Evolutionary conservation across 2,113 vertebrate genomes (phyloP), one percentile per base, ranked within the genome.

Genomic region (Syngnathus typhle): DNA sequence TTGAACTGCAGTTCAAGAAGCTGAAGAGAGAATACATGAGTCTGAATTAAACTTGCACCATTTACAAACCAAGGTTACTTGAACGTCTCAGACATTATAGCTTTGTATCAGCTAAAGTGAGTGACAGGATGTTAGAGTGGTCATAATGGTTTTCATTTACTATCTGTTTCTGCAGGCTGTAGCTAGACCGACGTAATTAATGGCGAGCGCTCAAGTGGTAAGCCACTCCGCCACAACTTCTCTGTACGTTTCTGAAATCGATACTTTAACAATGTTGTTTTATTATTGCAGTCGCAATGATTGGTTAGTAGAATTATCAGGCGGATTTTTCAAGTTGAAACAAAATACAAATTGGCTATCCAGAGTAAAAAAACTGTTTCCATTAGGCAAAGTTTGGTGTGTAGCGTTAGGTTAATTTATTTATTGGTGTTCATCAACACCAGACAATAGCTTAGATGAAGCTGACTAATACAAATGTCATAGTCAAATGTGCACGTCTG

Each of bases 141-240:
- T 85, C 82, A 85, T 85, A 89, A 86, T 79, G 86, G 88, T 85
- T 84, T 86, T 81, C 84, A 84, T 84, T 79, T 83, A 64, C 76
- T 87, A 80, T 88, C 83, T 83, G 63, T 82, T 87, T 74, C 89
- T 91, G 89, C 70, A 81, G 83, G 82, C 74, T 76, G 75, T 46
- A 89, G 88, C 91, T 87, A 87, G 81, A 67, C 70, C 11, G 6
- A 37, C 70, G 73, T 84, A 88, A 91, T 90, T 89, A 91, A 89
- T 84, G 84, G 64, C 80, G 62, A 89, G 85, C 63, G 49, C 73
- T 13, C 13, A 8, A 43, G n/a, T 62, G 9, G 60, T 61, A 61
- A 41, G 54, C 52, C 63, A 71, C 18, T 74, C 47, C 72, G 7
- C 2, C 5, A 18, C 13, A 9, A 43, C 2, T 43, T 4, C 41